These are phyloP conservation scores for Venustoraphidia nigricollis DNA, from an alignment of 2,888 invertebrate genomes.

Conservation along the genomic window DNA sequence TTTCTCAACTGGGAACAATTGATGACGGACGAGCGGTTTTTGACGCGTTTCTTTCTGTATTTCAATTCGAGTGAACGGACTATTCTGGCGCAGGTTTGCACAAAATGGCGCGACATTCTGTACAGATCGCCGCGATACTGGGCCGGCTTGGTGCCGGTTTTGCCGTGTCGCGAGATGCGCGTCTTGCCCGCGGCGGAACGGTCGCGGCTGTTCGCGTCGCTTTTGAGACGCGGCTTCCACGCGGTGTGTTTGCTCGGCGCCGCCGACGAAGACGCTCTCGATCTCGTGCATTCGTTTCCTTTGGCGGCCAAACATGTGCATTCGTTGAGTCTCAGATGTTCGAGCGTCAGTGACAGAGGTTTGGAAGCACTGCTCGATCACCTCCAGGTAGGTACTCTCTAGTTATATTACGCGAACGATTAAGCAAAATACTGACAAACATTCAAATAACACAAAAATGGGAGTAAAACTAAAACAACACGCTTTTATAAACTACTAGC, in stretches of 20 bases:
- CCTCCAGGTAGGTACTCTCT: constrained; percentile 48
- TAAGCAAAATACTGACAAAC: too few relatives aligned
- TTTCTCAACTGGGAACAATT: constrained; percentile 58
- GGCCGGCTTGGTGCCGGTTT: constrained; percentile 69
- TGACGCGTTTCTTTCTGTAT: constrained; percentile 70
- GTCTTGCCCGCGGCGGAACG: constrained; percentile 37
- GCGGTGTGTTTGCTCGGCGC: constrained; percentile 72
- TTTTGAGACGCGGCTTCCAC: constrained; percentile 75
- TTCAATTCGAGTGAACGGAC: constrained; percentile 66
- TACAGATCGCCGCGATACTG: constrained; percentile 74
- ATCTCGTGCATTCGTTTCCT: constrained; percentile 75
- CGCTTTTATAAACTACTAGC: too few relatives aligned
- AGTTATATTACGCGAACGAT: not conserved
- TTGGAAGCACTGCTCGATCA: constrained; percentile 78
- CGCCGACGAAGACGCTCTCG: constrained; percentile 76
- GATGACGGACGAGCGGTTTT: constrained; percentile 70
- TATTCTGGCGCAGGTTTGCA: constrained; percentile 53
- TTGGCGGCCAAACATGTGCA: constrained; percentile 70
- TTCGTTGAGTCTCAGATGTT: constrained; percentile 72
- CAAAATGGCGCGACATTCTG: constrained; percentile 66
- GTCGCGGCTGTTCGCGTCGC: constrained; percentile 58
- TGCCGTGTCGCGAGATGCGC: constrained; percentile 73
- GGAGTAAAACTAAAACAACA: too few relatives aligned
- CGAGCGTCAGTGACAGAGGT: constrained; percentile 81
- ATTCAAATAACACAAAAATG: too few relatives aligned